Evolutionary conservation across 2,797 vertebrate genomes (phyloP).

Genomic region (Melanotaenia maccullochi): DNA sequence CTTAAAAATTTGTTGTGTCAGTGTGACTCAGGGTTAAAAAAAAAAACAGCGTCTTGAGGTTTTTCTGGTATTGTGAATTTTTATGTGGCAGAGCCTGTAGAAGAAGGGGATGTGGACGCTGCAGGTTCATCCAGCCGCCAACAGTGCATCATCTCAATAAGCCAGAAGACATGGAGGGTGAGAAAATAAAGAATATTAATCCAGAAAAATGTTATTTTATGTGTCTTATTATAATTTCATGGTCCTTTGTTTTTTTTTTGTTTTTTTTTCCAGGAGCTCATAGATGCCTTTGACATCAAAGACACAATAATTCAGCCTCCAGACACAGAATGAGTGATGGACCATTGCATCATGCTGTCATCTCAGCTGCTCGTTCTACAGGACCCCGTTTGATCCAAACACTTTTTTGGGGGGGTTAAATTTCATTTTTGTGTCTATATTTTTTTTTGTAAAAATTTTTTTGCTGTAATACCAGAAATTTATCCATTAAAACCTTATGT

Average conservation of each 20-base stretch:
- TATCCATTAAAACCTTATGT: not conserved
- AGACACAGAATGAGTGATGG: constrained; percentile 49
- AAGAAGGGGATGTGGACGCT: constrained; percentile 71
- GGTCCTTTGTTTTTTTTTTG: constrained; percentile 11
- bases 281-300: constrained; percentile 78
- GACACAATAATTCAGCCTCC: constrained; percentile 74
- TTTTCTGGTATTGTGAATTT: constrained; percentile 11
- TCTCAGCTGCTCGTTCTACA: constrained; percentile 20
- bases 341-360: not conserved
- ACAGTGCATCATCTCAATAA: constrained; percentile 82
- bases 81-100: constrained; percentile 72
- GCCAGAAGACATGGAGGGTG: constrained; percentile 80
- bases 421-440: not conserved
- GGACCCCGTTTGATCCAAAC: not conserved
- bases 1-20: not conserved
- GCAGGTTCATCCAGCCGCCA: constrained; percentile 63
- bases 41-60: not conserved
- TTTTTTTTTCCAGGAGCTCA: constrained; percentile 73
- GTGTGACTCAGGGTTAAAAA: not conserved
- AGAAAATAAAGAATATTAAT: not conserved
- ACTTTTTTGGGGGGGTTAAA: not conserved
- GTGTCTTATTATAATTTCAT: constrained; percentile 1
- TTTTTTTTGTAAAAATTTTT: too few relatives aligned
- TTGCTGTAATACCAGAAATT: not conserved
- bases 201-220: not conserved